Evolutionary conservation across 2,113 vertebrate species (phyloP).

Genomic region (Etheostoma cragini): DNA sequence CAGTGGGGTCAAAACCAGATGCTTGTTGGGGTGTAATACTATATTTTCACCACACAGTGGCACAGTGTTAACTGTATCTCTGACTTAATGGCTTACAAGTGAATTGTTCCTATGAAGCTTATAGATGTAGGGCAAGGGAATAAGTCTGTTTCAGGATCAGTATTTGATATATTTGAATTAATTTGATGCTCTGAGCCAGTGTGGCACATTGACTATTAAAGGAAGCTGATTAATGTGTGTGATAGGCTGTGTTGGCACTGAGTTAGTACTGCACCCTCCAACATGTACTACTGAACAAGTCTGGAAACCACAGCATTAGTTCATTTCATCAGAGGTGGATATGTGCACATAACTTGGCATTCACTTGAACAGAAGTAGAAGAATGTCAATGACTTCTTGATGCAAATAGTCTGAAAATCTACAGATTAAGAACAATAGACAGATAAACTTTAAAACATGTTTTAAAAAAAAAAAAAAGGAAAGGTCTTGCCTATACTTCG

Average conservation of each 20-base stretch:
- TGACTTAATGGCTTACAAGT: background rate
- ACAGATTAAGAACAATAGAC: background rate
- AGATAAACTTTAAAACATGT: background rate
- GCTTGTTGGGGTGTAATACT: background rate
- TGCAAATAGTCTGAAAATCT: background rate
- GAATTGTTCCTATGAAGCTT: background rate
- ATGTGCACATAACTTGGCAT: background rate
- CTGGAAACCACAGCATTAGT: background rate
- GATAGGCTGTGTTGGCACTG: background rate
- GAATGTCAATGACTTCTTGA: background rate
- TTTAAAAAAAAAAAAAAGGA: background rate
- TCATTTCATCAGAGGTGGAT: background rate
- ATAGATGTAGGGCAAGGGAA: background rate
- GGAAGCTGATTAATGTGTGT: background rate
- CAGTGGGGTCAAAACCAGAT: background rate
- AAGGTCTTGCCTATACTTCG: background rate
- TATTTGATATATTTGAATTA: background rate
- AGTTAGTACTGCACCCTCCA: background rate
- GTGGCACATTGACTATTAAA: background rate
- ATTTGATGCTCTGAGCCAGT: background rate
- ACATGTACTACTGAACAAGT: background rate
- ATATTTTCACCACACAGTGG: slow-evolving; percentile 10
- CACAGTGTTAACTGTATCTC: background rate
- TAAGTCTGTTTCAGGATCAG: no score
- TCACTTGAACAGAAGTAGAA: background rate